phyloP scores from a whole-genome alignment of 64 coral and sea anemone genomes.

The Astreopora myriophthalma region DNA sequence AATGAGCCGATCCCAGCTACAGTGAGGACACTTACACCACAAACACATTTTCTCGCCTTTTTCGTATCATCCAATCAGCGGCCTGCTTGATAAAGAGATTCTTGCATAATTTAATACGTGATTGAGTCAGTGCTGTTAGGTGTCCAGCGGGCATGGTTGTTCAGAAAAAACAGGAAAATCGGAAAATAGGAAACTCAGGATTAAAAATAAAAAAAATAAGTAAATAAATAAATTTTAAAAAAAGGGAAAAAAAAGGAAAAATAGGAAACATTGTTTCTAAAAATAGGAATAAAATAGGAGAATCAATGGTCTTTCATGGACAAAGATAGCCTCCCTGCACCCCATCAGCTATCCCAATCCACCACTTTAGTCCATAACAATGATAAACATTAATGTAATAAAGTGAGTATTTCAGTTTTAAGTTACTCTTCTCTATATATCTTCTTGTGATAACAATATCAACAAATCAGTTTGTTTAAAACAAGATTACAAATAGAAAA shows the following conservation, averaged over 20 bases:
- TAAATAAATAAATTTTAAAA: too few relatives aligned
- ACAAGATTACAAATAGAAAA: not conserved
- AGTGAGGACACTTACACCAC: not conserved
- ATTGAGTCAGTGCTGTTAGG: not conserved
- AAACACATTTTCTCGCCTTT: constrained; percentile 9
- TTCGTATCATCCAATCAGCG: not conserved
- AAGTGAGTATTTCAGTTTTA: not conserved
- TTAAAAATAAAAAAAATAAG: not conserved
- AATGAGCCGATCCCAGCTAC: too few relatives aligned
- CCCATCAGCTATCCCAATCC: not conserved
- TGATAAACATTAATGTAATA: not conserved
- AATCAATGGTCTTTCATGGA: not conserved
- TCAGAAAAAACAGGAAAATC: not conserved
- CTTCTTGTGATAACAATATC: not conserved
- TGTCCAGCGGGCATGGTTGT: too few relatives aligned
- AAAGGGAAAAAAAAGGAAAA: too few relatives aligned
- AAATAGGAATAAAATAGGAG: not conserved
- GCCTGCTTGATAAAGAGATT: not conserved
- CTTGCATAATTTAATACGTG: not conserved
- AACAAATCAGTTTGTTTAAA: not conserved
- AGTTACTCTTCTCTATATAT: not conserved
- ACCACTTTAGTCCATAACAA: not conserved
- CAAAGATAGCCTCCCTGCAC: not conserved
- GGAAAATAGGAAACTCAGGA: not conserved
- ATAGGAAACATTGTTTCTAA: too few relatives aligned